phyloP scores from a whole-genome alignment of 2,797 vertebrate species.

The Potorous gilbertii region DNA sequence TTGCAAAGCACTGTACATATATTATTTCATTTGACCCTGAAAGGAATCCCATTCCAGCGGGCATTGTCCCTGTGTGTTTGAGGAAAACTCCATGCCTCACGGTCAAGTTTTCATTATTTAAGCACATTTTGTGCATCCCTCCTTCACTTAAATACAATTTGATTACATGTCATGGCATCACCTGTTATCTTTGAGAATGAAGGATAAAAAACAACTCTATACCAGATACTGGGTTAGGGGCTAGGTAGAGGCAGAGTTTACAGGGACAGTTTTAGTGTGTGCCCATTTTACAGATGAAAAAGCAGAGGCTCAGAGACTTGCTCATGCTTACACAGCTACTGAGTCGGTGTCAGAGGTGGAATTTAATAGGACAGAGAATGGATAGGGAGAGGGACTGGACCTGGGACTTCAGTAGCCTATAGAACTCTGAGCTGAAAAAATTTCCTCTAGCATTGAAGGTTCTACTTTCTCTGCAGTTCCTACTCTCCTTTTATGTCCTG shows the following conservation, averaged over 20 bases:
- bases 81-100: background rate
- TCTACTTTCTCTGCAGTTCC: background rate
- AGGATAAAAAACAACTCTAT: too few relatives aligned
- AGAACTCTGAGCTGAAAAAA: background rate
- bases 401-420: background rate
- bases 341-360: background rate
- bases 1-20: background rate
- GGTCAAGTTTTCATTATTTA: background rate
- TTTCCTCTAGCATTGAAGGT: background rate
- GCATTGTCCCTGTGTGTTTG: background rate
- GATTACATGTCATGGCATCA: too few relatives aligned
- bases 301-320: background rate
- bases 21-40: background rate
- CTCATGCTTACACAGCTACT: background rate
- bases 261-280: background rate
- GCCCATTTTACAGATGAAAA: background rate
- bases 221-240: background rate
- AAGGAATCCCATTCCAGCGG: background rate
- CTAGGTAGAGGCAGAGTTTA: background rate
- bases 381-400: background rate
- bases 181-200: too few relatives aligned
- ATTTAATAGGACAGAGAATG: background rate
- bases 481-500: background rate
- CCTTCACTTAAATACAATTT: too few relatives aligned
- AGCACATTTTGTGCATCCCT: too few relatives aligned